Conservation (phyloP, 1,140 invertebrate genomes). For the Diachasmimorpha longicaudata region DNA sequence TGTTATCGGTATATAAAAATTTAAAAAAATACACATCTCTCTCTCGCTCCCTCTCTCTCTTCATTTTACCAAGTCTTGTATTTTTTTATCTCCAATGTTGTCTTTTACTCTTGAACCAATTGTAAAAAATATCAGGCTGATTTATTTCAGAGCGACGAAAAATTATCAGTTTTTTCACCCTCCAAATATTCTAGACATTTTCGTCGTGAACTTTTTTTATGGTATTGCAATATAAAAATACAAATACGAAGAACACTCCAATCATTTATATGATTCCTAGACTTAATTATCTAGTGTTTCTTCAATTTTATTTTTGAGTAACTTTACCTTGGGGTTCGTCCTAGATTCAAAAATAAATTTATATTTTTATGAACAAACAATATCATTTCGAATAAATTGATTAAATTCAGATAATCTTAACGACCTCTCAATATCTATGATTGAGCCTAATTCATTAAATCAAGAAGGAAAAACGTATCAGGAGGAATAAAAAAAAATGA, state of each 20-base stretch:
- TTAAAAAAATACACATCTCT: slow-evolving; percentile 9
- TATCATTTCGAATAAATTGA: not conserved
- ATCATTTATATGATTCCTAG: slow-evolving; percentile 13
- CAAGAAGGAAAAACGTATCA: not conserved
- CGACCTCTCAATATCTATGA: slow-evolving; percentile 14
- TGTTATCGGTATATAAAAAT: not conserved
- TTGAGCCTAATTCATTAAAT: not conserved
- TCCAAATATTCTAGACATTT: slow-evolving; percentile 37
- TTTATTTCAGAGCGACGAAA: slow-evolving; percentile 16
- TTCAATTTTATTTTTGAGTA: not conserved
- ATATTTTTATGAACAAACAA: not conserved
- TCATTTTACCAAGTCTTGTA: not conserved
- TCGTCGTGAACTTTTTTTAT: not conserved
- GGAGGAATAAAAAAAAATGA: not conserved
- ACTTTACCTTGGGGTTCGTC: not conserved
- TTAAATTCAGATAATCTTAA: slow-evolving; percentile 3
- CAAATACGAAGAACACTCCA: slow-evolving; percentile 43
- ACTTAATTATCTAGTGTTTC: not conserved
- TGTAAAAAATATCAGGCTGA: not conserved
- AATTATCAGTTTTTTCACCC: slow-evolving; percentile 18
- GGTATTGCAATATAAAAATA: slow-evolving; percentile 56
- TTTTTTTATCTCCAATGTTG: not conserved
- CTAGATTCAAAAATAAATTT: not conserved
- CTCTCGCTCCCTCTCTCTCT: no score
- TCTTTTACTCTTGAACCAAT: not conserved